Evolutionary conservation across 2,888 invertebrate species (phyloP).

Genomic region (Encarsia formosa): DNA sequence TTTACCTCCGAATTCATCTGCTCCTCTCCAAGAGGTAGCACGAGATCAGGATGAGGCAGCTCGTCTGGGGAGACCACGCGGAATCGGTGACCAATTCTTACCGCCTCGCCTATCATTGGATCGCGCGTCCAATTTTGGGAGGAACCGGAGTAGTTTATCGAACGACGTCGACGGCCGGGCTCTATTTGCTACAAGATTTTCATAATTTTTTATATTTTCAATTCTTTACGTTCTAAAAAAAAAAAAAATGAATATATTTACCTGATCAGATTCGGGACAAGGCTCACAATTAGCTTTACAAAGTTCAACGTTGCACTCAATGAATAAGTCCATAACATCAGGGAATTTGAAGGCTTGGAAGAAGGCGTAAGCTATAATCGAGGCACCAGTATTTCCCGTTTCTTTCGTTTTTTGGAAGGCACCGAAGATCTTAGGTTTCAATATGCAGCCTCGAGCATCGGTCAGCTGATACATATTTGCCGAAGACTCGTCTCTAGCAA

Average conservation of each 20-base stretch:
- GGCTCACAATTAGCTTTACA: constrained; percentile 76
- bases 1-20: constrained; percentile 26
- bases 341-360: constrained; percentile 83
- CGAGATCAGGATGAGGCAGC: constrained; percentile 39
- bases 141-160: constrained; percentile 35
- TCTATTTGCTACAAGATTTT: constrained; percentile 49
- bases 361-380: constrained; percentile 72
- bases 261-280: constrained; percentile 64
- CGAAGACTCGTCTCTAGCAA: constrained; percentile 67
- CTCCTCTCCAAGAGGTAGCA: constrained; percentile 30
- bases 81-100: constrained; percentile 63
- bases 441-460: constrained; percentile 71
- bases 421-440: constrained; percentile 76
- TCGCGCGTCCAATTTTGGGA: constrained; percentile 45
- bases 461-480: constrained; percentile 66
- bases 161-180: constrained; percentile 51
- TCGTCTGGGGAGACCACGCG: constrained; percentile 69
- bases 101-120: constrained; percentile 56
- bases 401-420: constrained; percentile 77
- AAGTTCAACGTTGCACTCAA: constrained; percentile 78
- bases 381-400: constrained; percentile 68
- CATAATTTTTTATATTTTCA: background rate
- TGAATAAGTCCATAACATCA: constrained; percentile 76
- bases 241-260: constrained; percentile 25
- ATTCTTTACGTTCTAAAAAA: background rate